A percentile compares a stretch with the other conserved stretches of the same genome.
phyloP scores from a whole-genome alignment of 2,113 vertebrate species.

The Nanorana parkeri region DNA sequence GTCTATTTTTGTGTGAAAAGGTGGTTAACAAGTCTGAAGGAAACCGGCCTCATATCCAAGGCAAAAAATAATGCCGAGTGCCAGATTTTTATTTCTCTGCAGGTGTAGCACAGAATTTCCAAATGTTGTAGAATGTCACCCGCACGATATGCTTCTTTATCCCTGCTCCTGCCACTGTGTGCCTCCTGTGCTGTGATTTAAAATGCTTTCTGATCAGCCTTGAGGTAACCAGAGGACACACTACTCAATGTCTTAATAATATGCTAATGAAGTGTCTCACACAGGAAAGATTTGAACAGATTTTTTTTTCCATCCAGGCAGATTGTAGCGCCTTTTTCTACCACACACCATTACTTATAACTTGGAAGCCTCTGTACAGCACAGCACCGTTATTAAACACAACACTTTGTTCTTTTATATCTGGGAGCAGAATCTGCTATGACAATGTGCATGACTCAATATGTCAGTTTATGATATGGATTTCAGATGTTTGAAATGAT shows the following conservation, averaged over 20 bases:
- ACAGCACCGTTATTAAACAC: neutral
- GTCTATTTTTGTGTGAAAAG: conserved; percentile 27
- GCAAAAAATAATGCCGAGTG: neutral
- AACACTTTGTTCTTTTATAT: neutral
- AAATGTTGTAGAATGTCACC: neutral
- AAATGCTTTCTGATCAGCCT: neutral
- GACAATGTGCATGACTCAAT: too few relatives aligned
- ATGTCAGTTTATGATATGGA: too few relatives aligned
- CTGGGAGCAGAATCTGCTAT: too few relatives aligned
- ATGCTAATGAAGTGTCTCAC: conserved; percentile 21
- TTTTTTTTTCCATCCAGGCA: neutral
- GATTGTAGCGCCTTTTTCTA: neutral
- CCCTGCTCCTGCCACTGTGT: neutral
- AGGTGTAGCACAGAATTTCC: neutral
- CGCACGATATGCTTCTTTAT: neutral
- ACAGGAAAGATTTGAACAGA: neutral
- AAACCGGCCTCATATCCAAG: conserved; percentile 17
- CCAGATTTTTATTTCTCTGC: neutral
- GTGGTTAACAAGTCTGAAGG: conserved; percentile 32
- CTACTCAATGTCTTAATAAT: conserved; percentile 8
- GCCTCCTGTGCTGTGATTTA: neutral
- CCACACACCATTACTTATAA: neutral
- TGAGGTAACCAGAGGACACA: conserved; percentile 11
- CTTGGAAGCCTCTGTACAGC: neutral
- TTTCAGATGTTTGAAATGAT: too few relatives aligned